Evolutionary conservation across 2,113 vertebrate genomes (phyloP).

Genomic region (Phaethon lepturus): DNA sequence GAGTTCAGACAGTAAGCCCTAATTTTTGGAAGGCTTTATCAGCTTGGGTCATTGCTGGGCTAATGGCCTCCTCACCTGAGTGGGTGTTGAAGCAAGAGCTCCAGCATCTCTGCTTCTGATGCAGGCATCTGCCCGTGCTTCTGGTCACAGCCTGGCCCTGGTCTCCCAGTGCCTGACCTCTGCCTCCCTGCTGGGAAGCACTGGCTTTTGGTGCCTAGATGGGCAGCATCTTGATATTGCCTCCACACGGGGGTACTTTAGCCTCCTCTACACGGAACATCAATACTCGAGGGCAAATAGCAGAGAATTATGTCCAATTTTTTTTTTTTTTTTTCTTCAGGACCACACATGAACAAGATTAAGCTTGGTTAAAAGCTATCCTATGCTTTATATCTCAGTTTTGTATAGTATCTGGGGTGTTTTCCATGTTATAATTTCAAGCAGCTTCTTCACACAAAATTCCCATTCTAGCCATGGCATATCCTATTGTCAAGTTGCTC

Average conservation of each 20-base stretch:
- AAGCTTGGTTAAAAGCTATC: not conserved
- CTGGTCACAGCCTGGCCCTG: rapidly evolving
- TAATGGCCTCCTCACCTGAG: not conserved
- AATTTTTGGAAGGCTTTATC: not conserved
- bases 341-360: not conserved
- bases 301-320: not conserved
- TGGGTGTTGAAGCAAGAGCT: not conserved
- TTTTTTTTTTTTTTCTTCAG: not conserved
- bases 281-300: not conserved
- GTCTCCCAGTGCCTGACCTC: not conserved
- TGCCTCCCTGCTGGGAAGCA: not conserved
- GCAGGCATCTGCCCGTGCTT: not conserved
- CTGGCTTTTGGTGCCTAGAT: rapidly evolving
- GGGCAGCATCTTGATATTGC: rapidly evolving
- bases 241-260: rapidly evolving
- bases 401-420: not conserved
- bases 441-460: not conserved
- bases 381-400: not conserved
- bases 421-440: not conserved
- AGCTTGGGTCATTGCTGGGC: not conserved
- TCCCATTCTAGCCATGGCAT: not conserved
- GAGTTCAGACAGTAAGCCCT: not conserved
- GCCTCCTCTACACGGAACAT: not conserved
- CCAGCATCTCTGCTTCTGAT: rapidly evolving
- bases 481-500: not conserved